Evolutionary conservation across 2,797 vertebrate species (phyloP).

Genomic region (Octomys mimax): DNA sequence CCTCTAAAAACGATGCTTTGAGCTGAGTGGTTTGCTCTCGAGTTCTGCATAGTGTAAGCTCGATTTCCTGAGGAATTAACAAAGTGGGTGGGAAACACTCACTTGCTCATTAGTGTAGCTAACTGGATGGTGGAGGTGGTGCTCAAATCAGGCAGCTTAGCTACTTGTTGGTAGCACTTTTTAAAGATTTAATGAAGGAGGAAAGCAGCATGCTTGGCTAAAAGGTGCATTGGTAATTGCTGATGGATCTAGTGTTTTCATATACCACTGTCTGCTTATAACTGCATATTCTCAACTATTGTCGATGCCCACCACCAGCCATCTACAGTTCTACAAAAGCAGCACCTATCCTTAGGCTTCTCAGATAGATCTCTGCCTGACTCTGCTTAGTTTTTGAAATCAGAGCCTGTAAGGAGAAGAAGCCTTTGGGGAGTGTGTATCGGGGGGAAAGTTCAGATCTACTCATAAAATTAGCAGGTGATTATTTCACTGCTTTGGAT

Average conservation of each 20-base stretch:
- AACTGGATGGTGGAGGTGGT: background rate
- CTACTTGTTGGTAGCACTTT: slow-evolving; percentile 27
- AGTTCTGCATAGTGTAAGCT: background rate
- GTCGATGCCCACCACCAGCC: background rate
- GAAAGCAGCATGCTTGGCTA: slow-evolving; percentile 39
- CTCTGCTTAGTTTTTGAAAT: slow-evolving; percentile 26
- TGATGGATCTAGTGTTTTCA: background rate
- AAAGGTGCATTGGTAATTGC: slow-evolving; percentile 18
- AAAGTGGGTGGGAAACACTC: slow-evolving; percentile 51
- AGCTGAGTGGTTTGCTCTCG: slow-evolving; percentile 6
- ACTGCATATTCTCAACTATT: background rate
- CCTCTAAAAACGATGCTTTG: background rate
- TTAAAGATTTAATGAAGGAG: slow-evolving; percentile 59
- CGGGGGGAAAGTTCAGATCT: background rate
- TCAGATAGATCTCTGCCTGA: background rate
- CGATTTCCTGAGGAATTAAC: slow-evolving; percentile 29
- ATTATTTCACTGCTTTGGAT: background rate
- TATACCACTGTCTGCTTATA: background rate
- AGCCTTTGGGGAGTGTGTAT: background rate
- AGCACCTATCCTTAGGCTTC: background rate
- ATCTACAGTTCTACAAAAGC: background rate
- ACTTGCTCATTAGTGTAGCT: slow-evolving; percentile 56
- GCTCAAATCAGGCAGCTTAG: slow-evolving; percentile 26
- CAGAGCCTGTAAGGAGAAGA: background rate
- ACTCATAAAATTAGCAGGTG: background rate